These are phyloP conservation scores for Dicrostonyx torquatus DNA, from an alignment of 2,797 vertebrate genomes.

Conservation along the genomic window DNA sequence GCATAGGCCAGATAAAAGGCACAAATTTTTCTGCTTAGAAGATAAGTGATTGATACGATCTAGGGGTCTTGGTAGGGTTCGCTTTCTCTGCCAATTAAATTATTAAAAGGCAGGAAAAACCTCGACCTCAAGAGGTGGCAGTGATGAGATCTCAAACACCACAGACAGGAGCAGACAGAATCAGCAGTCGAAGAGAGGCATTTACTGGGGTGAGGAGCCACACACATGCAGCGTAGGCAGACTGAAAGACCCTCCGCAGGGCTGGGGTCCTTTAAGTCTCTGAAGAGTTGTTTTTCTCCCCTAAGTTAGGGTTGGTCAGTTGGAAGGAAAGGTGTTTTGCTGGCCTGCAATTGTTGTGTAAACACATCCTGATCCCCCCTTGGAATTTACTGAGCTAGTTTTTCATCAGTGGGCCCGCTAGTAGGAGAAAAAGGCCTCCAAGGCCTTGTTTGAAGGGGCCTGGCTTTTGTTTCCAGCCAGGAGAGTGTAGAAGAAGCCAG, in stretches of 20 bases:
- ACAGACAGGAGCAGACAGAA: no score
- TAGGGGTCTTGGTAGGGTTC: background rate
- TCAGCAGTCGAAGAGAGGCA: background rate
- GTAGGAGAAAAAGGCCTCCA: background rate
- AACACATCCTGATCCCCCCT: background rate
- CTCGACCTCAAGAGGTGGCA: no score
- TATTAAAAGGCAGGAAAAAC: background rate
- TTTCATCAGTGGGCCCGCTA: background rate
- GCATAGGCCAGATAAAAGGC: background rate
- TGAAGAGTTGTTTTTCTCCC: background rate
- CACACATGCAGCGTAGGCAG: accelerated
- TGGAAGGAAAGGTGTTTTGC: background rate
- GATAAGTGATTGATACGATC: background rate
- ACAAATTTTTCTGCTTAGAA: background rate
- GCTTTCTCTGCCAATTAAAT: background rate
- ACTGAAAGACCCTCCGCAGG: background rate
- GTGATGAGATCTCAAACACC: background rate
- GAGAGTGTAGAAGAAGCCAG: background rate
- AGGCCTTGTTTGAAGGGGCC: background rate
- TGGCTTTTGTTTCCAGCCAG: background rate
- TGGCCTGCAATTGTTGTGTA: no score
- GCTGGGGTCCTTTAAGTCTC: background rate
- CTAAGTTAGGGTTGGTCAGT: background rate
- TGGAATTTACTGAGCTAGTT: background rate
- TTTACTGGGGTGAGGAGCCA: no score